Base-by-base conservation (phyloP, 2,797 vertebrate genomes). In the Apodemus agrarius region DNA sequence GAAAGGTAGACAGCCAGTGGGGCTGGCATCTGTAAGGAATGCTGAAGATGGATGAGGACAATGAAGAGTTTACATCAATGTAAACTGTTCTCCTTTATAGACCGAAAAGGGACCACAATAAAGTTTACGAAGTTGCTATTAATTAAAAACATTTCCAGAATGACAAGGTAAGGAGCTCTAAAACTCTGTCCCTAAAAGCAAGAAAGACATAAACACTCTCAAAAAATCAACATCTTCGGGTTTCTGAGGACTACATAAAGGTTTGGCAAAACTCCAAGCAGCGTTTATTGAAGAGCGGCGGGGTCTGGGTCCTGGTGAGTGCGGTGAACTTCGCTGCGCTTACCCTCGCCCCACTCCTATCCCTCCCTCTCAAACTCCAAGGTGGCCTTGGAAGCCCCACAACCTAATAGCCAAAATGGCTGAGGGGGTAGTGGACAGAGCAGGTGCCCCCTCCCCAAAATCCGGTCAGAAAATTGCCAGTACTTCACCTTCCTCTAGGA, bases 211-310 rank as follows among this genome's bases (percentile, higher is more conserved):
- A 87, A 79, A 54, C 81, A 80, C 43, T 76, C 84, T 92, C 84
- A 89, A 91, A 89, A 63, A 94, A 61, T 82, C 80, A 69, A 72
- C 61, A 83, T 79, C 61, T 92, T 85, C 26, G 85, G 63, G 89
- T 91, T 89, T 57, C 80, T 65, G 59, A 91, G 89, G 91, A 95
- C 81, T 49, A 78, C 90, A 92, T 21, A 81, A 85, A 91, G 67
- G 22, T 43, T 59, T 89, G 8, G 40, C 91, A 86, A 94, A 82
- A 52, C 49, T 80, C 57, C 79, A 90, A 67, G 49, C 16, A n/a
- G 74, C 43, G 29, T 72, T 67, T 72, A 85, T 31, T 91, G 34
- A 79, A 91, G 67, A 89, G 26, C 59, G 31, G n/a, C 59, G 31
- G n/a, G 2, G 11, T 22, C 31, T 40, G 26, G 89, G 63, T 80